These are phyloP conservation scores for Drosophila macrospina DNA, from an alignment of 2,888 invertebrate species.

Conservation along the genomic window DNA sequence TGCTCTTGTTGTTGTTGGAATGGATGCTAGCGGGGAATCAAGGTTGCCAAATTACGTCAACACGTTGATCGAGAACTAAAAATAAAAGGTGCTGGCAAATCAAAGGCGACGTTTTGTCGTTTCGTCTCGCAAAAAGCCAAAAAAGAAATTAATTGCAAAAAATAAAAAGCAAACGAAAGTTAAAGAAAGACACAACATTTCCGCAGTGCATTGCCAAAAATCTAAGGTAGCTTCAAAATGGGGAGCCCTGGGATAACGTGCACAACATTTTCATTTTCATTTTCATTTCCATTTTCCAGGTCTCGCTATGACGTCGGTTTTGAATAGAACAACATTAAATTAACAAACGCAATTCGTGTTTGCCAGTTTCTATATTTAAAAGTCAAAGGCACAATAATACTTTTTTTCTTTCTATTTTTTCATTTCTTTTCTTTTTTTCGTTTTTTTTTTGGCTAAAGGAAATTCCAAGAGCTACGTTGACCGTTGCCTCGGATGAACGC, in stretches of 20 bases:
- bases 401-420: conserved; percentile 7
- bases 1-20: conserved; percentile 23
- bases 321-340: conserved; percentile 23
- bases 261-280: conserved; percentile 52
- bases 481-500: conserved; percentile 44
- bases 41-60: conserved; percentile 79
- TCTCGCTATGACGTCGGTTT: conserved; percentile 53
- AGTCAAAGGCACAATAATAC: conserved; percentile 64
- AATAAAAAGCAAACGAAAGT: background rate
- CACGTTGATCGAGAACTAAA: conserved; percentile 70
- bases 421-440: background rate
- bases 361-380: conserved; percentile 71
- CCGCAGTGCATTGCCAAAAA: conserved; percentile 69
- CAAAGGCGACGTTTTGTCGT: conserved; percentile 73
- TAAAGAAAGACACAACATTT: conserved; percentile 49
- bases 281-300: conserved; percentile 53
- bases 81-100: conserved; percentile 67
- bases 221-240: conserved; percentile 29
- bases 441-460: conserved; percentile 42
- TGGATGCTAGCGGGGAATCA: conserved; percentile 64
- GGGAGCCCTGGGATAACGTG: conserved; percentile 16
- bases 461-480: conserved; percentile 59
- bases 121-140: conserved; percentile 39
- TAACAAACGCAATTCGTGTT: conserved; percentile 59
- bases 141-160: conserved; percentile 65